Conservation (phyloP, 1,140 invertebrate genomes). For the Pseudomyrmex gracilis region DNA sequence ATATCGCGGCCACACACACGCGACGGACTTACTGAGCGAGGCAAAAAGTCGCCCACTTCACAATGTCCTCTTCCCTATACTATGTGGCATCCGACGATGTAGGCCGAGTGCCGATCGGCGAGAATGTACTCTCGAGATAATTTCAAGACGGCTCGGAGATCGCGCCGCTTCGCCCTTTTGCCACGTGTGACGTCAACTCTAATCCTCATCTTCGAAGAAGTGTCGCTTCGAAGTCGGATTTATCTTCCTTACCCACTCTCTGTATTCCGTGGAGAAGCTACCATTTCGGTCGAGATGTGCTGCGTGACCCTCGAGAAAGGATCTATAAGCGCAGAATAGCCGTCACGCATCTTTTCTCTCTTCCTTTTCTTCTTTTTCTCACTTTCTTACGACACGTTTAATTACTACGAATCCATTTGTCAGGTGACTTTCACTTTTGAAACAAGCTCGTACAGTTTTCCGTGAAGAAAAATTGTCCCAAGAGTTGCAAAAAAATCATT, state of each 20-base stretch:
- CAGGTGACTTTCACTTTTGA: neutral
- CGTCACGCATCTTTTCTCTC: neutral
- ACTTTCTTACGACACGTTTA: neutral
- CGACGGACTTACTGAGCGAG: neutral
- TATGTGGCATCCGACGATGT: neutral
- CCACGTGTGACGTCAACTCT: conserved; percentile 52
- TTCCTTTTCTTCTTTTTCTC: neutral
- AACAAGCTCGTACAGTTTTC: neutral
- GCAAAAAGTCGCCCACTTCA: neutral
- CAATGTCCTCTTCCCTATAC: too few species aligned
- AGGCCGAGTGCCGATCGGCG: neutral
- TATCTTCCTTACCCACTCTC: neutral
- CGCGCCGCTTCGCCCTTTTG: neutral
- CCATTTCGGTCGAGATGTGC: conserved; percentile 7
- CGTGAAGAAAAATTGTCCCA: too few species aligned
- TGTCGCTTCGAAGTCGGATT: conserved; percentile 48
- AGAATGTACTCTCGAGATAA: conserved; percentile 41
- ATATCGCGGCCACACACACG: conserved; percentile 13
- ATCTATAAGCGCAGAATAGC: neutral
- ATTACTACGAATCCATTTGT: conserved; percentile 6
- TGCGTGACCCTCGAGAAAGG: conserved; percentile 11
- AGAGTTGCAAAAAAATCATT: too few species aligned
- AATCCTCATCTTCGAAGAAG: conserved; percentile 38
- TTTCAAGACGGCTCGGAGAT: conserved; percentile 22
- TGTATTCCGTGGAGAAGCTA: conserved; percentile 18